Evolutionary conservation across 2,888 invertebrate genomes (phyloP), one percentile per base, ranked within the genome.

Genomic region (Ichneumoninae sp.): DNA sequence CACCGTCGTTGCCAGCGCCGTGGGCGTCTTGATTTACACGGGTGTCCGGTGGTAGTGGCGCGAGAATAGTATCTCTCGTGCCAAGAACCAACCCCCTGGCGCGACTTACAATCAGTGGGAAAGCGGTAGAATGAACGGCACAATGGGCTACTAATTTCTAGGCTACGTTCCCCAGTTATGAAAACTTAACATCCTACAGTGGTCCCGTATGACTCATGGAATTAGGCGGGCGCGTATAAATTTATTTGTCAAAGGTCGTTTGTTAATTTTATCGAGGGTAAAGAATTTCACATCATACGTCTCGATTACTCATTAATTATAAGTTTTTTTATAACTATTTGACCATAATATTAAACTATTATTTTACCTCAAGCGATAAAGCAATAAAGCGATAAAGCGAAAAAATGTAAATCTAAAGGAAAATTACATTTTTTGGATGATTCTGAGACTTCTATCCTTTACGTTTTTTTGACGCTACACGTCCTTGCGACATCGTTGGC

Each of bases 1-100:
- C 40, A 30, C 62, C 40, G 33, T 62, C 84, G 80, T 81, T 81
- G 78, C 75, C 82, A 84, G 78, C 75, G 52, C 78, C 66, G 75
- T 71, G 82, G 71, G 79, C 60, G 75, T 82, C 84, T 82, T 84
- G 84, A 84, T 84, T 84, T 82, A 84, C 84, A 79, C 75, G 60
- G 52, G 57, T 71, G 74, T 78, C 71, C 79, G 62, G 44, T 75
- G 54, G 68, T 33, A 74, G 54, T 44, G 26, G 69, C 76, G 70
- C 52, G 74, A 81, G 81, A 60, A 26, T 70, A 70, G 82, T 82
- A 79, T 79, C 71, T 82, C 66, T 71, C 75, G 57, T 57, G 70
- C 79, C 79, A 57, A 36, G 75, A 71, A 71, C 36, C 68, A 79
- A 60, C 79, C 81, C 69, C 70, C 19, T 47, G 52, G 26, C 66